phyloP scores from a whole-genome alignment of 2,113 vertebrate species.

The Crotalus horridus region DNA sequence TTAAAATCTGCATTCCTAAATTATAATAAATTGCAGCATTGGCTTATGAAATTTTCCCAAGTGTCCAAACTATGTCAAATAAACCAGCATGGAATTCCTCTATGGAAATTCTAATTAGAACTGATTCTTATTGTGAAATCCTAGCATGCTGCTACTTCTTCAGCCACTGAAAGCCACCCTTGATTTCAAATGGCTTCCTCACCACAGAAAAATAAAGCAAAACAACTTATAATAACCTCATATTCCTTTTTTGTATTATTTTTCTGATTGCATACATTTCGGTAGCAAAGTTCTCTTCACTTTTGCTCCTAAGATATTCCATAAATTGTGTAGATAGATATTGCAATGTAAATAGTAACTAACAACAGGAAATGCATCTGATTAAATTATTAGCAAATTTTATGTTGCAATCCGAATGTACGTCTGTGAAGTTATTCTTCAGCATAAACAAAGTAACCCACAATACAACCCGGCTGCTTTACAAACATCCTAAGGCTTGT shows the following conservation, averaged over 20 bases:
- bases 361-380: not conserved
- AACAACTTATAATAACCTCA: not conserved
- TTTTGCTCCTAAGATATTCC: not conserved
- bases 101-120: not conserved
- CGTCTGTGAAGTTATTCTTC: not conserved
- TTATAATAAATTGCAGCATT: not conserved
- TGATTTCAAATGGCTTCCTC: not conserved
- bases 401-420: not conserved
- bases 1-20: not conserved
- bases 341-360: not conserved
- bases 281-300: not conserved
- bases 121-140: not conserved
- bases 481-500: not conserved
- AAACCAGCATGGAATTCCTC: not conserved
- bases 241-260: not conserved
- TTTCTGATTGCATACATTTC: not conserved
- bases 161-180: not conserved
- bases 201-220: not conserved
- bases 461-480: not conserved
- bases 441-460: not conserved
- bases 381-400: not conserved
- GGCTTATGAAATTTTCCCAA: not conserved
- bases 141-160: not conserved
- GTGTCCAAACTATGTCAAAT: not conserved
- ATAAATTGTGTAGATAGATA: not conserved